A percentile compares a stretch with the other conserved stretches of the same genome.
phyloP scores from a whole-genome alignment of 2,113 vertebrate species.

The Bubalus kerabau region DNA sequence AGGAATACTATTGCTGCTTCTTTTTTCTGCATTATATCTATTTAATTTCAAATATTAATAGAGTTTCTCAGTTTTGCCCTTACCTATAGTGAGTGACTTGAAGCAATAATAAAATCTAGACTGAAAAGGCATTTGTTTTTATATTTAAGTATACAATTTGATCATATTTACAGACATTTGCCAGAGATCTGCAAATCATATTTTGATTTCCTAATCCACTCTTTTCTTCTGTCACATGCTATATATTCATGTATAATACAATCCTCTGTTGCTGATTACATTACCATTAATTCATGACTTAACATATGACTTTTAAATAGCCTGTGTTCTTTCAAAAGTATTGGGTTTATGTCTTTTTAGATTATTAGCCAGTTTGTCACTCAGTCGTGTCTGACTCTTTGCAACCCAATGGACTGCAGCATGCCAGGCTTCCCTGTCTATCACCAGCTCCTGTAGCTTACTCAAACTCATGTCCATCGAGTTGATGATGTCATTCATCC shows the following conservation, averaged over 20 bases:
- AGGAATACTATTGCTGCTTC: neutral
- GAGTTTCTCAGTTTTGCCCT: neutral
- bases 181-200: conserved; percentile 18
- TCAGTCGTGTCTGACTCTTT: neutral
- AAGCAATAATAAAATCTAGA: neutral
- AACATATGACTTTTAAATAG: neutral
- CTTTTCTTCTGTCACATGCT: neutral
- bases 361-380: neutral
- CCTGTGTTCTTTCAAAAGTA: neutral
- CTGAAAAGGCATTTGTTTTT: conserved; percentile 4
- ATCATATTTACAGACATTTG: conserved; percentile 45
- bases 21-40: neutral
- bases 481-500: neutral
- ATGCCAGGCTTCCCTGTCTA: neutral
- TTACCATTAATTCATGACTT: conserved; percentile 12
- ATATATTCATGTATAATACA: neutral
- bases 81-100: neutral
- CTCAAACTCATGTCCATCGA: neutral
- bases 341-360: neutral
- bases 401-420: neutral
- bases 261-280: neutral
- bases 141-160: neutral
- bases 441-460: neutral
- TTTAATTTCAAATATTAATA: neutral
- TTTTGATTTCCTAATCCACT: conserved; percentile 42